Evolutionary conservation across 1,140 invertebrate genomes (phyloP), one percentile per base, ranked within the genome.

Genomic region (Chrysopa pallens): DNA sequence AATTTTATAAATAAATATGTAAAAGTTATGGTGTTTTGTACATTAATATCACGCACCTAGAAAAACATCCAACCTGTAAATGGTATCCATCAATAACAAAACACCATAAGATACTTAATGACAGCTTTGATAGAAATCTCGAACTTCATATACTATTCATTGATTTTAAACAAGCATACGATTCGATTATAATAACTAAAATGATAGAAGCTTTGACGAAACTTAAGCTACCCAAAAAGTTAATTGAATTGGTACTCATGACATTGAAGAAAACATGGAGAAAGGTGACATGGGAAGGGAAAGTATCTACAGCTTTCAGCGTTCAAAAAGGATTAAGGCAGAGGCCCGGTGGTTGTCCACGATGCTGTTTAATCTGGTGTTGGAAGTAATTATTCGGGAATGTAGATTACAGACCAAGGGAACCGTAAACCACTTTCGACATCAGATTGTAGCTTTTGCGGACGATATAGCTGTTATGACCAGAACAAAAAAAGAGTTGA

Each of bases 91-190:
- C 17, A 23, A 23, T 23, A 23, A 23, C 17, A 23, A 23, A 23
- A 23, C 17, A 2, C 17, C 17, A 23, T 23, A 23, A 23, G n/a
- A 23, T 23, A 23, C 2, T 23, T 23, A 23, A 23, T 23, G 17
- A 23, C 5, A 23, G 17, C 17, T 23, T 23, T 23, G 17, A 23
- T 23, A 23, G 17, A 23, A 23, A 23, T 23, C 17, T 23, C 17
- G 17, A 23, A 23, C 17, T 23, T n/a, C 29, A 42, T 14, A 48
- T 48, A 17, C 14, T 52, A 1, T 48, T 49, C 33, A 40, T 49
- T 4, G 42, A 49, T 41, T 50, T 42, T 40, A 43, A 46, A 36
- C 40, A 41, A 33, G 48, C 44, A 4, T 52, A 50, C 40, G 50
- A 52, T 28, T 48, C 33, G 17, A 38, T 50, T 15, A 33, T 35